Base-by-base conservation (phyloP, 2,797 vertebrate species). In the Gallinago stenura region DNA sequence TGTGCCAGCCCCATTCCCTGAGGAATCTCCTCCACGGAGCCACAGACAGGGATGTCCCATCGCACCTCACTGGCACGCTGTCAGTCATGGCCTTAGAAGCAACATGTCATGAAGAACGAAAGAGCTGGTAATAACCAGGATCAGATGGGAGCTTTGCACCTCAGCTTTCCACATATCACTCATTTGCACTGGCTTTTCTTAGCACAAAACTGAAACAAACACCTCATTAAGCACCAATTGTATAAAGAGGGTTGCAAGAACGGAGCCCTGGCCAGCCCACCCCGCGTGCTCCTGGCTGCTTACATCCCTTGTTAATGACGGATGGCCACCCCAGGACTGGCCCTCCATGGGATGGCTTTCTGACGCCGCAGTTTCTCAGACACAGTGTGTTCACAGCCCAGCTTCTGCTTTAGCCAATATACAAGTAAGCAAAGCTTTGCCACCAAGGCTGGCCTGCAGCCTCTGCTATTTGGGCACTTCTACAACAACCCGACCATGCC, bases 141-240 rank as follows among this genome's bases (percentile, higher is more conserved):
- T 96, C 90, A 91, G 73, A 84, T 26, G 41, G 50, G 75, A 90
- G 41, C 73, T 90, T 87, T 86, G 73, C 83, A 85, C 70, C 81
- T 83, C 7, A 6, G 45, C 41, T 61, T 84, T 84, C 89, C 82
- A 64, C 41, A 2, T 78, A 56, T 53, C 62, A 53, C 61, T 85
- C 62, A 37, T 73, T 93, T 57, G 60, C 86, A 83, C 50, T 22
- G 73, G 13, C n/a, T 95, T 93, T 95, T 95, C 93, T 61, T 78
- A 86, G 93, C 87, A 95, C 85, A 94, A 86, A 88, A 61, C 50
- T 8, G 70, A 87, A 94, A 79, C 90, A 84, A 95, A 93, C 68
- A 64, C 72, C 66, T 97, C 81, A 75, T 87, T 56, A 93, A 89
- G 85, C 89, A 79, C 46, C 50, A 87, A 20, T 41, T 83, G 69